Base-by-base conservation (phyloP, 2,113 vertebrate genomes). In the Gymnobelideus leadbeateri region DNA sequence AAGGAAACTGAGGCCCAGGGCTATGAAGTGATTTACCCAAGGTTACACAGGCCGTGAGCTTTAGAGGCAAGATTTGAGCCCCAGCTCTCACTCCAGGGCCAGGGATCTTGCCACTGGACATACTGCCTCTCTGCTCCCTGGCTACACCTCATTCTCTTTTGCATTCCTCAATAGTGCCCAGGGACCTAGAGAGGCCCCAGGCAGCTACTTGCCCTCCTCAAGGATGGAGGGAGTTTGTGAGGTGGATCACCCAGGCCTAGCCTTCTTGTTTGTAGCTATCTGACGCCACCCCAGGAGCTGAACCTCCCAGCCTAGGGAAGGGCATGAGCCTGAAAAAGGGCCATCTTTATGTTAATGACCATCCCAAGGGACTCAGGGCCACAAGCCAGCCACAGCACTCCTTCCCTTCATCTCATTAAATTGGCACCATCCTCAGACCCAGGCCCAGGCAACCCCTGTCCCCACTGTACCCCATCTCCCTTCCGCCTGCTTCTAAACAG, bases 391-490 rank as follows among this genome's bases (percentile, higher is more conserved):
- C 23, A 94, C 3, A 91, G 52, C 68, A 57, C 28, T 8, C 37
- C 16, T 77, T 19, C 37, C 37, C 37, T 77, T 16, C 68, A 19
- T 43, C 61, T 77, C 68, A n/a, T n/a, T 77, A 77, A 77, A n/a
- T n/a, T 26, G 93, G 51, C 57, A 54, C 55, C 89, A 91, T 25
- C 8, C 26, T 16, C 19, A 96, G 84, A 61, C 25, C 68, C 47
- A 89, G 49, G 46, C 54, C 89, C 2, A 91, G 55, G n/a, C 61
- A 90, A n/a, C 3, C 19, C 91, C 92, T 84, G 12, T 23, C 46
- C 43, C 89, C 19, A 68, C 0, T 0, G n/a, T 3, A 61, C 2
- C 25, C n/a, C 47, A 14, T 8, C 1, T 25, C 26, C 43, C 25
- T 19, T 55, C 47, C 23, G 54, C 37, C 19, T 3, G 6, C 50